Percentiles rank a stretch among this genome's conserved stretches.
phyloP scores from a whole-genome alignment of 1,140 invertebrate species.

The Cydia splendana region DNA sequence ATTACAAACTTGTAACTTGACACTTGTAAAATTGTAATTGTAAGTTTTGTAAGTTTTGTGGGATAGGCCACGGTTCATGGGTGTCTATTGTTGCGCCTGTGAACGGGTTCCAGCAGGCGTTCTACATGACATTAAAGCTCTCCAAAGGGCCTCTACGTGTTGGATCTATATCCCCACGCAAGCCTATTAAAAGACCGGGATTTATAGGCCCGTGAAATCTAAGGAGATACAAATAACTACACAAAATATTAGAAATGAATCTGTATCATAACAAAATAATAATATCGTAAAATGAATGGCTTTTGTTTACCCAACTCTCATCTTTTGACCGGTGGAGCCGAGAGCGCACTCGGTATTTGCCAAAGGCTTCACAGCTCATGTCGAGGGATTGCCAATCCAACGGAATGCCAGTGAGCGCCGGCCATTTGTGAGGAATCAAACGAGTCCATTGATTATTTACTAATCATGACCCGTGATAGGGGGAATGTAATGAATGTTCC shows the following conservation, averaged over 20 bases:
- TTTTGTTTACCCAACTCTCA: conserved; percentile 65
- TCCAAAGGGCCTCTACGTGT: no score
- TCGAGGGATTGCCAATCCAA: conserved; percentile 66
- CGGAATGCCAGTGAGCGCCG: conserved; percentile 51
- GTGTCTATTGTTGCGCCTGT: no score
- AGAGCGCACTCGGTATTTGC: conserved; percentile 65
- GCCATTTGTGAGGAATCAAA: conserved; percentile 55
- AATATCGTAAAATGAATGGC: conserved; percentile 23
- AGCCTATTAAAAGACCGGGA: no score
- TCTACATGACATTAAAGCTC: no score
- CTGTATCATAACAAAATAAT: conserved; percentile 29
- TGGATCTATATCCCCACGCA: no score
- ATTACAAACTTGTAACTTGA: no score
- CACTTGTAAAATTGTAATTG: no score
- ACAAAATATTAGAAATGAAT: not conserved
- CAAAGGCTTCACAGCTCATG: conserved; percentile 67
- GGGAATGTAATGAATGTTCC: not conserved
- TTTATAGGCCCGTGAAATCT: no score
- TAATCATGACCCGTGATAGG: conserved; percentile 38
- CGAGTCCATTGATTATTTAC: conserved; percentile 48
- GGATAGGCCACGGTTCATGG: no score
- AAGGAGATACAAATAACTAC: no score
- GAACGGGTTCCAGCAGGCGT: no score
- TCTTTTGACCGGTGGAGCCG: conserved; percentile 41
- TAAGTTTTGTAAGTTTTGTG: no score